Evolutionary conservation across 2,888 invertebrate genomes (phyloP), one percentile per base, ranked within the genome.

Genomic region (Cosmia trapezina): DNA sequence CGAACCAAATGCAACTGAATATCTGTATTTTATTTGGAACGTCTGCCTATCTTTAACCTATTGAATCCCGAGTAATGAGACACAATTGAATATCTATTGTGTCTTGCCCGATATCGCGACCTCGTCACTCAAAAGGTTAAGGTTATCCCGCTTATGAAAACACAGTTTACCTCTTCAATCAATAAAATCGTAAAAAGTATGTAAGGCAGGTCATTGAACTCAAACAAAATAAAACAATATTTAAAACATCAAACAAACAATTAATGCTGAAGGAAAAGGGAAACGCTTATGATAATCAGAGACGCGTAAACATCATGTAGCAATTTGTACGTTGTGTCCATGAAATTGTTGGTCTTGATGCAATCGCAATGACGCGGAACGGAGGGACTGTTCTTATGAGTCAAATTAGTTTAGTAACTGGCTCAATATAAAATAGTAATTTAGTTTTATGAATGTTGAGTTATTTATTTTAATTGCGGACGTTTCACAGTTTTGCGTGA

Each of bases 281-380:
- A 84, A 83, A 71, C 54, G n/a, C 12, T 86, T 86, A 86, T 62
- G 64, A n/a, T 69, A 70, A 66, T 81, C 87, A 86, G 76, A 83
- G 86, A 86, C 49, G 86, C 85, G 80, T 86, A 70, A 85, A 80
- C 49, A 45, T 54, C 54, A 60, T 83, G 79, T 78, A 28, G 85
- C 72, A 86, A 86, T 84, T 70, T 56, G 22, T 47, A 71, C 0
- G 70, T 37, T 54, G 12, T 60, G 77, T 47, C 77, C 79, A 43
- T 83, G 76, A 77, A 81, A 76, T 72, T 12, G 70, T 61, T 22
- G 19, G 70, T 59, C 56, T 70, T 70, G 56, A 49, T 76, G 71
- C 53, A 66, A 73, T 64, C 19, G 64, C 64, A 54, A 76, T 84
- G 54, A 54, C 14, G 54, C 41, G 47, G n/a, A 71, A 71, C 72